Base-by-base conservation (phyloP, 2,113 vertebrate species). In the Dinomys branickii region DNA sequence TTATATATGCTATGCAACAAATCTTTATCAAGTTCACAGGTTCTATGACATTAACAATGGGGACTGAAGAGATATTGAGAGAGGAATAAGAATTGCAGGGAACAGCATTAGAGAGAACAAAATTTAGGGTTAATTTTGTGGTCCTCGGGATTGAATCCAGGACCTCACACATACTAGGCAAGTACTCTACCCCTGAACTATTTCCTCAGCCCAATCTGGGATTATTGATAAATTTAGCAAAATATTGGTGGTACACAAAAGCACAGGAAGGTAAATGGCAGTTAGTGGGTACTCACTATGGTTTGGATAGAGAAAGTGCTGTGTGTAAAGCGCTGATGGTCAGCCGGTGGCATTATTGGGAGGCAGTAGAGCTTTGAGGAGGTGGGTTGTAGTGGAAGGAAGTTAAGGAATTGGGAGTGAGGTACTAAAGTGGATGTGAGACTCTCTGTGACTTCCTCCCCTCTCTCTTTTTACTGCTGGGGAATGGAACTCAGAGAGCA, bases 211-310 rank as follows among this genome's bases (percentile, higher is more conserved):
- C 16, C 38, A 52, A 9, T 83, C n/a, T 83, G 13, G 4, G 12
- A 11, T 93, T 96, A 83, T 67, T 50, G 58, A 77, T 65, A 81
- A 85, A 81, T 50, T 88, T 91, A 69, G 67, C 41, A 87, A 95
- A 94, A 41, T 54, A 96, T 47, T 84, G 59, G 9, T 69, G 33
- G 35, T 63, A 47, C 17, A 5, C 50, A 14, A 35, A 44, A 86
- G 71, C 22, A 67, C 67, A 94, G 30, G 38, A 89, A 89, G 75
- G 24, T 22, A 75, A 87, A 41, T 47, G 38, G 16, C 13, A 75
- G 24, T 47, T 82, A 71, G 56, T 69, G 89, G 24, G 33, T 86
- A 52, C 59, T 26, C 67, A 52, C 10, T 35, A 52, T 52, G 44
- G 84, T 52, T 86, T 41, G 63, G n/a, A 30, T 67, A 67, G n/a